A percentile compares a stretch with the other conserved stretches of the same genome.
Conservation (phyloP, 2,888 invertebrate species). For the Incurvaria masculella region DNA sequence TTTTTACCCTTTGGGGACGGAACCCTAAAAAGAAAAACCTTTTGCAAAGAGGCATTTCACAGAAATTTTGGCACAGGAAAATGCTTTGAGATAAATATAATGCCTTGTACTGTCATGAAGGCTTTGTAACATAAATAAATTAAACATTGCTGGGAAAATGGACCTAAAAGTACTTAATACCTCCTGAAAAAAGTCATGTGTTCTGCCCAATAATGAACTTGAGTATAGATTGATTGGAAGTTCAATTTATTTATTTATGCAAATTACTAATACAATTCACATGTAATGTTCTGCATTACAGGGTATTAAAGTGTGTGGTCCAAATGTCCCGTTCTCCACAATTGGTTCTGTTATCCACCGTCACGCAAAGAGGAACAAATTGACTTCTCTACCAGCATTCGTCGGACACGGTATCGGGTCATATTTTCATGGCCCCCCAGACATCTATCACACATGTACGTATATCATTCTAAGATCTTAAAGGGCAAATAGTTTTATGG, state of each 20-base stretch:
- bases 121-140: too few species aligned
- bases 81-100: not conserved
- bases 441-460: constrained; percentile 81
- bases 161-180: too few species aligned
- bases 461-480: too few species aligned
- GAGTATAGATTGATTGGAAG: too few species aligned
- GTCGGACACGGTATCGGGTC: constrained; percentile 91
- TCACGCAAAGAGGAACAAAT: constrained; percentile 59
- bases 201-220: too few species aligned
- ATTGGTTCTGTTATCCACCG: constrained; percentile 65
- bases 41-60: not conserved
- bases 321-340: constrained; percentile 53
- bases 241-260: too few species aligned
- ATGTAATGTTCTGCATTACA: constrained; percentile 20
- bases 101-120: constrained; percentile 1
- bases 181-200: too few species aligned
- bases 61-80: not conserved
- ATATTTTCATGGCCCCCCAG: constrained; percentile 91
- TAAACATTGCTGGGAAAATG: too few species aligned
- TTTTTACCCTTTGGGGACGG: too few species aligned
- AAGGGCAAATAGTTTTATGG: too few species aligned
- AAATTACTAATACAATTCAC: too few species aligned
- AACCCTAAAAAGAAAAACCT: too few species aligned
- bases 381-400: constrained; percentile 73
- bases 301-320: constrained; percentile 61